Base-by-base conservation (phyloP, 2,888 invertebrate species). In the Eurytoma californica region DNA sequence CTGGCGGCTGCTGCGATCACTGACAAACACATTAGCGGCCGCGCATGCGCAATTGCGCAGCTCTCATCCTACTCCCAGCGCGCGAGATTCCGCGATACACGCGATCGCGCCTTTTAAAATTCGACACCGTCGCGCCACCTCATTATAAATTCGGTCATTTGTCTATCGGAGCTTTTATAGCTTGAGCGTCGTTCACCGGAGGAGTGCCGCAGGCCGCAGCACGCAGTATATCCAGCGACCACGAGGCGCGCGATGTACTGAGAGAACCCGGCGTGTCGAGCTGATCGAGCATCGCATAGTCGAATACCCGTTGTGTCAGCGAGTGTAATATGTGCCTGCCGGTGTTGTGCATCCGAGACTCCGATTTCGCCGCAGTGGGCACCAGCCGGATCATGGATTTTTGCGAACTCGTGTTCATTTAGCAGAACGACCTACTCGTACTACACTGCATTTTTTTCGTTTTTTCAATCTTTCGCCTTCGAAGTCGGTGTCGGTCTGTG, bases 101-200 rank as follows among this genome's bases (percentile, higher is more conserved):
- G 24, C 24, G 24, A 63, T 66, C 67, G 47, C 57, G 7, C n/a
- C 65, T 55, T 73, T 79, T 79, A 81, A 81, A 81, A 81, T 80
- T 80, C 69, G 75, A 12, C 63, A n/a, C 3, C n/a, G 7, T 14
- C 16, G 30, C 55, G 67, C 75, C 24, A 63, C 28, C 60, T 77
- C 65, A 74, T 63, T 74, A 80, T 80, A 78, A 80, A 80, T 75
- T 75, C 53, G 67, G 57, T 30, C 5, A 57, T 70, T 67, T 72
- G 69, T 68, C 74, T 57, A 39, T 57, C 28, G 28, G 57, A 2
- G 60, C 67, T 57, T 75, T 80, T 80, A 75, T 65, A 80, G 55
- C 73, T 60, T 58, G 60, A 74, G 55, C 66, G 57, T 20, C 73
- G 47, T 65, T 63, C 69, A n/a, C 4, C 67, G 65, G 53, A 70